phyloP scores from a whole-genome alignment of 2,888 invertebrate species.

The Escarpia spicata region DNA sequence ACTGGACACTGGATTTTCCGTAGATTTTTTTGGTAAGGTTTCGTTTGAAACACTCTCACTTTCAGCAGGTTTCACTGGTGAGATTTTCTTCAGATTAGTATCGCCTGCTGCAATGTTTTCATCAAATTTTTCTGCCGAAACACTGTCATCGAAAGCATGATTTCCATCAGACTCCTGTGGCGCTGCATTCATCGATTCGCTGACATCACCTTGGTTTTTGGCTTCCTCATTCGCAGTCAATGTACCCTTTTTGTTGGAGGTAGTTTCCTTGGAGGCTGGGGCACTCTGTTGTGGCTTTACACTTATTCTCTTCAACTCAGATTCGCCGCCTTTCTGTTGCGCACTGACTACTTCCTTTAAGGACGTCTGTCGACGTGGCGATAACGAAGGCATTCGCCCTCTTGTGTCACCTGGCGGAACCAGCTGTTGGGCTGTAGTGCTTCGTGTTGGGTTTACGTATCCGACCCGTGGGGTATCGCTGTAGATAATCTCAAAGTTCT shows the following conservation, averaged over 20 bases:
- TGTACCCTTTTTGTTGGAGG: not conserved
- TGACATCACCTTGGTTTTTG: not conserved
- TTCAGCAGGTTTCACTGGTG: not conserved
- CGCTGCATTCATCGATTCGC: not conserved
- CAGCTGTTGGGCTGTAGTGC: constrained; percentile 22
- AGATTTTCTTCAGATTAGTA: no score
- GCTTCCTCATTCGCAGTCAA: not conserved
- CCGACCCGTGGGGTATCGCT: constrained; percentile 30
- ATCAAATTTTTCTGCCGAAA: not conserved
- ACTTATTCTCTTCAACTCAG: not conserved
- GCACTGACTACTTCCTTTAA: not conserved
- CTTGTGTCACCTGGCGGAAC: constrained; percentile 19
- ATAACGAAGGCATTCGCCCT: constrained; percentile 22
- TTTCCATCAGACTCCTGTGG: not conserved
- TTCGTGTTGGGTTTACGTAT: not conserved
- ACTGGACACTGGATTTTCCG: not conserved
- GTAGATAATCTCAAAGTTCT: constrained; percentile 44
- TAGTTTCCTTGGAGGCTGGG: not conserved
- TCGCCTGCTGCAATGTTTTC: not conserved
- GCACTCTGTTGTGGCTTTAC: not conserved
- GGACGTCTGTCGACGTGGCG: not conserved
- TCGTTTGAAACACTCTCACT: not conserved
- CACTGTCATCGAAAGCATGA: not conserved
- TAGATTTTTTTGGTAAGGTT: not conserved
- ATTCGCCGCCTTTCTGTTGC: not conserved